These are phyloP conservation scores for Myocastor coypus DNA, from an alignment of 2,113 vertebrate species.

Conservation along the genomic window DNA sequence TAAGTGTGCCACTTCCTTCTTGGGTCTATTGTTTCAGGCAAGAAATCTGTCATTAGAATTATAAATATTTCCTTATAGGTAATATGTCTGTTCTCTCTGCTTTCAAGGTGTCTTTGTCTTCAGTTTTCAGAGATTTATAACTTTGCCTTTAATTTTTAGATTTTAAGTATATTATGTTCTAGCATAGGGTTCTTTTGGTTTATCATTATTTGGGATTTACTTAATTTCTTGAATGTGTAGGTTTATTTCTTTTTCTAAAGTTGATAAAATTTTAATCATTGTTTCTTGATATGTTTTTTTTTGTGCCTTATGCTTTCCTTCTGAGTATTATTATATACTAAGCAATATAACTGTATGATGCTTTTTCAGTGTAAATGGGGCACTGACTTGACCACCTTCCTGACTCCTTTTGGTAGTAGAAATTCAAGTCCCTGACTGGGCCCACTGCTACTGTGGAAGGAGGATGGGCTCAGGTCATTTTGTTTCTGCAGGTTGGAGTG, in stretches of 20 bases:
- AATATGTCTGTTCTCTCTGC: not conserved
- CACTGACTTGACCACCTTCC: not conserved
- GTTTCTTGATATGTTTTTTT: slow-evolving; percentile 10
- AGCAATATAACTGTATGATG: not conserved
- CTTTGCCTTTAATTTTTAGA: not conserved
- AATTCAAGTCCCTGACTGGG: no score
- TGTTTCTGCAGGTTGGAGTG: not conserved
- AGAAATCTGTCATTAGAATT: not conserved
- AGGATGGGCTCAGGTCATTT: not conserved
- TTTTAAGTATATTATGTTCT: not conserved
- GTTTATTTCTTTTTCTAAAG: not conserved
- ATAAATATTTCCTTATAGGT: not conserved
- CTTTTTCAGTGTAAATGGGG: not conserved
- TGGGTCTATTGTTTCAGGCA: not conserved
- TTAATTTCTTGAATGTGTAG: not conserved
- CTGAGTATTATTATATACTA: not conserved
- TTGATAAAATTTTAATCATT: not conserved
- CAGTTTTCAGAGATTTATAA: not conserved
- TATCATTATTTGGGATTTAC: not conserved
- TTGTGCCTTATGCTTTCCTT: not conserved
- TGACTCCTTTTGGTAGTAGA: not conserved
- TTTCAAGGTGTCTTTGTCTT: not conserved
- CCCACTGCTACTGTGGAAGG: not conserved
- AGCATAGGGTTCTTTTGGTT: not conserved
- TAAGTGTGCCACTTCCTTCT: not conserved